Evolutionary conservation across 1,140 invertebrate genomes (phyloP), one percentile per base, ranked within the genome.

Genomic region (Hyles vespertilio): DNA sequence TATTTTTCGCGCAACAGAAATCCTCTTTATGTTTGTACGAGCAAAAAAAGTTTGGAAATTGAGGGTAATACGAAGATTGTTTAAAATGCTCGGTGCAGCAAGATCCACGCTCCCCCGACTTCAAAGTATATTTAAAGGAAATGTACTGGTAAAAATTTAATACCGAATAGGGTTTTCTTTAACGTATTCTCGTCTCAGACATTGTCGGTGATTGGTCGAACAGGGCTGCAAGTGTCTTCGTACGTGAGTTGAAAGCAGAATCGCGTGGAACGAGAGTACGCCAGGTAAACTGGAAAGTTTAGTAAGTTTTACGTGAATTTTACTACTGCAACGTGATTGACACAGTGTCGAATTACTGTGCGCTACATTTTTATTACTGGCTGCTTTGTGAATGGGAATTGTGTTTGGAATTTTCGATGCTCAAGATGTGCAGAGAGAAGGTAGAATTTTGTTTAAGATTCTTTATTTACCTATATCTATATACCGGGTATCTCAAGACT

Each of bases 121-220:
- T 40, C 36, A 40, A 40, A 40, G 36, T 40, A 40, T 40, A 22
- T 22, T 22, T 40, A 40, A 40, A 40, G 36, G 36, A 45, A 43
- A 45, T 32, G 11, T 32, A 65, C 50, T 10, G 56, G 61, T 61
- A 63, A 67, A 72, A 58, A 51, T 65, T 65, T 63, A 67, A 70
- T 73, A 66, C 57, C 54, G 50, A 51, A 36, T 50, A 59, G 51
- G 58, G 57, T 56, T 51, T 61, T 59, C 63, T 74, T 74, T 81
- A 81, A 84, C 69, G 76, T 79, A 80, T 79, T 80, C 76, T 65
- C 67, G 74, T 79, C 74, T 78, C 69, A 72, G 74, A 74, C 71
- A 67, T 70, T 69, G 68, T 77, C 69, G 74, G 72, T 78, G 72
- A 84, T 84, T 81, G 81, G 78, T 81, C 61, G 73, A 74, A 77